Evolutionary conservation across 2,888 invertebrate genomes (phyloP).

Genomic region (Ochropacha duplaris): DNA sequence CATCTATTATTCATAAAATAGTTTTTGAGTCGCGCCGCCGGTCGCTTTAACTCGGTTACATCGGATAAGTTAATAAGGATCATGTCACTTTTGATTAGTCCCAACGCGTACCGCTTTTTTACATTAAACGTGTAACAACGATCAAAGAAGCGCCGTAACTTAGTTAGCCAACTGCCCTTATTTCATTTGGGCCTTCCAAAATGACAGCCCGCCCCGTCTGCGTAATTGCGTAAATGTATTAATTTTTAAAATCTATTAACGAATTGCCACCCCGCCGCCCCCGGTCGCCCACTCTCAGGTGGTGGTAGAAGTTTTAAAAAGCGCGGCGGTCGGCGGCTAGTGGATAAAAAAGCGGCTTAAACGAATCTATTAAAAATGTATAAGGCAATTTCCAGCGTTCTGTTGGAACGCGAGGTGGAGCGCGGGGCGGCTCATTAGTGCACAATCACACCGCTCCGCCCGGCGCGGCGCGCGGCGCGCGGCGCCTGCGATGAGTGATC

Average conservation of each 20-base stretch:
- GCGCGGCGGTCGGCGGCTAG: constrained; percentile 47
- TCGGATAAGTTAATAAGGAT: constrained; percentile 77
- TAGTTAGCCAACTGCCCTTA: constrained; percentile 53
- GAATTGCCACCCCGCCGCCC: constrained; percentile 40
- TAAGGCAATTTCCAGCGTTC: constrained; percentile 65
- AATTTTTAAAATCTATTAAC: constrained; percentile 79
- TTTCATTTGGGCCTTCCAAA: constrained; percentile 60
- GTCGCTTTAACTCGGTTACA: constrained; percentile 75
- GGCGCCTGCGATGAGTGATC: constrained; percentile 13
- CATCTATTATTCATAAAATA: constrained; percentile 84
- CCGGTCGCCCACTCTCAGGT: constrained; percentile 10
- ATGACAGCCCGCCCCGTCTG: constrained; percentile 53
- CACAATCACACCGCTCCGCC: constrained; percentile 45
- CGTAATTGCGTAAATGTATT: constrained; percentile 70
- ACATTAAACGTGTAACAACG: constrained; percentile 43
- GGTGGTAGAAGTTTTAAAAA: constrained; percentile 53
- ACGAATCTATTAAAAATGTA: constrained; percentile 78
- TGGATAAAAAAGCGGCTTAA: constrained; percentile 76
- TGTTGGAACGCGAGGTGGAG: constrained; percentile 34
- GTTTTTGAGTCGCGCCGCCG: constrained; percentile 81
- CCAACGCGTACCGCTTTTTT: constrained; percentile 59
- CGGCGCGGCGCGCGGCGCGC: too few species aligned
- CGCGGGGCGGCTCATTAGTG: constrained; percentile 46
- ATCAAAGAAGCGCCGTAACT: constrained; percentile 66
- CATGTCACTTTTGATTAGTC: constrained; percentile 81